These are phyloP conservation scores for Zhengitettix transpicula DNA, from an alignment of 2,888 invertebrate species.

Conservation along the genomic window DNA sequence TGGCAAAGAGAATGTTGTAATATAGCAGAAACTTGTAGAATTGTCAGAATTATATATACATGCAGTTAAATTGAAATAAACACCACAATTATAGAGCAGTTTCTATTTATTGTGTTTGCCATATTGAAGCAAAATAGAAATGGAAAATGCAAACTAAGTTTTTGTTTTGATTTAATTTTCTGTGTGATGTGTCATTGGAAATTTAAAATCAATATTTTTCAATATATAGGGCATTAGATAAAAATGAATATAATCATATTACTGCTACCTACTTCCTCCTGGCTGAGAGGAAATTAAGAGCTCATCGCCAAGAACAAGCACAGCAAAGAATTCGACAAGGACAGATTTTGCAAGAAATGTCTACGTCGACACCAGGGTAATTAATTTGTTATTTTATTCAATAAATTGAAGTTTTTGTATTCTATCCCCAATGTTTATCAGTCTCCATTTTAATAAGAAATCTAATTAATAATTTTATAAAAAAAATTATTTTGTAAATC, in stretches of 20 bases:
- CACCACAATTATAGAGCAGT: too few relatives aligned
- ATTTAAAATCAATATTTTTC: background rate
- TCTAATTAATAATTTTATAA: too few relatives aligned
- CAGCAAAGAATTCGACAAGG: conserved; percentile 25
- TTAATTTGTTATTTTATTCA: background rate
- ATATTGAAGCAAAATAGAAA: too few relatives aligned
- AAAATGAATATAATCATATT: conserved; percentile 94
- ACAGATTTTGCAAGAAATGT: conserved; percentile 1
- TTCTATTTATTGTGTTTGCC: too few relatives aligned
- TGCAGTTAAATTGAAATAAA: too few relatives aligned
- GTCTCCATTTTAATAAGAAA: too few relatives aligned
- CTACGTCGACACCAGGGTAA: conserved; percentile 3
- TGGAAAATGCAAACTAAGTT: background rate
- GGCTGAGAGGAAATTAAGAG: conserved; percentile 79
- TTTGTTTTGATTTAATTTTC: background rate
- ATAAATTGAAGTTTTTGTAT: too few relatives aligned
- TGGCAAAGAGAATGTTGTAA: too few relatives aligned
- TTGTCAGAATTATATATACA: too few relatives aligned
- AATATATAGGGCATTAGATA: conserved; percentile 61
- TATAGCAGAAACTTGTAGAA: too few relatives aligned
- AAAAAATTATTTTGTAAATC: too few relatives aligned
- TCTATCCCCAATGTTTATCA: too few relatives aligned
- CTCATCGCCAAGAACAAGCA: conserved; percentile 49
- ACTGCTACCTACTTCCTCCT: conserved; percentile 95
- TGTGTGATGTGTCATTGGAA: background rate